Conservation (phyloP, 2,888 invertebrate species). For the Sphaerophoria taeniata region DNA sequence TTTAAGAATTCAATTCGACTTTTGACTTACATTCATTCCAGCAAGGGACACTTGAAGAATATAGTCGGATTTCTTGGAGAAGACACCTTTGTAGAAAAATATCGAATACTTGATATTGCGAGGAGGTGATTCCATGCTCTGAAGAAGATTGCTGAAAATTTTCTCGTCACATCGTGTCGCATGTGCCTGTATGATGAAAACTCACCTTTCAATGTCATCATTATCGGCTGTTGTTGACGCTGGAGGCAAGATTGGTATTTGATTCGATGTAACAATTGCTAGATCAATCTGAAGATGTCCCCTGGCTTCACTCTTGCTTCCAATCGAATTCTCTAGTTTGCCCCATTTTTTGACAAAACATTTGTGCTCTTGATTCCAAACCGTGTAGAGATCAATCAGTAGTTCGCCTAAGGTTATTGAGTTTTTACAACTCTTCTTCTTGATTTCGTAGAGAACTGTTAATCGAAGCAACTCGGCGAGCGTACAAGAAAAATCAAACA, state of each 20-base stretch:
- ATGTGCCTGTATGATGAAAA: neutral
- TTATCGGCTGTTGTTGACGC: conserved; percentile 74
- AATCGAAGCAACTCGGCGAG: conserved; percentile 85
- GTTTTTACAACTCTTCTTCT: conserved; percentile 83
- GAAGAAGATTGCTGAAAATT: conserved; percentile 77
- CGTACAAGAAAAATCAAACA: conserved; percentile 86
- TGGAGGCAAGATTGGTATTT: conserved; percentile 82
- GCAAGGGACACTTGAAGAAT: conserved; percentile 80
- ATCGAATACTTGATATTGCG: conserved; percentile 84
- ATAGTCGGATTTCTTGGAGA: conserved; percentile 81
- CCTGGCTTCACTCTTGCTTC: conserved; percentile 84
- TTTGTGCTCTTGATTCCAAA: conserved; percentile 91
- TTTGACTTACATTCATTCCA: conserved; percentile 77
- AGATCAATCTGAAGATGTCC: conserved; percentile 94
- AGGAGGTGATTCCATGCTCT: conserved; percentile 75
- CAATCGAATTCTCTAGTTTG: conserved; percentile 87
- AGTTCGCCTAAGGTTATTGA: conserved; percentile 85
- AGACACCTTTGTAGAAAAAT: conserved; percentile 84
- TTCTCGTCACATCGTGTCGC: neutral
- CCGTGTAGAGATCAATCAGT: conserved; percentile 86
- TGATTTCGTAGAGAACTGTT: conserved; percentile 86
- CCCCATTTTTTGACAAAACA: conserved; percentile 95
- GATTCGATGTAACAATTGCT: conserved; percentile 88
- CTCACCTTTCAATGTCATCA: conserved; percentile 87
- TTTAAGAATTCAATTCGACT: neutral